These are phyloP conservation scores for Isaurus tuberculatus DNA, from an alignment of 92 coral and sea anemone species.

Conservation along the genomic window DNA sequence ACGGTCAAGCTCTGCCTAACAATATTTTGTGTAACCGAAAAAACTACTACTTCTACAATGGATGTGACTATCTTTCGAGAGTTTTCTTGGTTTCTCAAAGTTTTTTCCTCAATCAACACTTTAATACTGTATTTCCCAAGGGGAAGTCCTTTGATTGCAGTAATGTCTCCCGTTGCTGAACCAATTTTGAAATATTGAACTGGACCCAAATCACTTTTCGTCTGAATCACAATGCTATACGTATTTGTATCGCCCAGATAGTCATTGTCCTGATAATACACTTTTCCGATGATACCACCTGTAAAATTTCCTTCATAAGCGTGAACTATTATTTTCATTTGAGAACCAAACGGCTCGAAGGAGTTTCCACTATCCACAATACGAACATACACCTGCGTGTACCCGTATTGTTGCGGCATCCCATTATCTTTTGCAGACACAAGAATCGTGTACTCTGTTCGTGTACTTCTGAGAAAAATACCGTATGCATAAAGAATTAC, in stretches of 20 bases:
- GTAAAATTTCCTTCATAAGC: constrained; percentile 71
- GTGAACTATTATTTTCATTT: constrained; percentile 78
- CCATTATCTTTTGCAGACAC: constrained; percentile 82
- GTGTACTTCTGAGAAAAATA: constrained; percentile 63
- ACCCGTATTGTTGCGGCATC: constrained; percentile 59
- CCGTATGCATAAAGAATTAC: constrained; percentile 69
- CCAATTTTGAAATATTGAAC: constrained; percentile 73
- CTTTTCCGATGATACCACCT: constrained; percentile 86
- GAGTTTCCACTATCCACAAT: constrained; percentile 73
- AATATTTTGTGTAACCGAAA: constrained; percentile 64
- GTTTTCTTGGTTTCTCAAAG: constrained; percentile 40
- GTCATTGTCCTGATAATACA: constrained; percentile 82
- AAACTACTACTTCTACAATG: constrained; percentile 63
- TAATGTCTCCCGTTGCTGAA: constrained; percentile 73
- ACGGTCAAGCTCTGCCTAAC: constrained; percentile 75
- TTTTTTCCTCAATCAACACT: constrained; percentile 70
- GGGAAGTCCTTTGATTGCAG: constrained; percentile 64
- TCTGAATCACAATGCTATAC: constrained; percentile 63
- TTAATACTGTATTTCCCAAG: constrained; percentile 60
- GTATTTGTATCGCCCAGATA: constrained; percentile 74
- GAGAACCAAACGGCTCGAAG: constrained; percentile 69
- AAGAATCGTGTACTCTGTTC: constrained; percentile 66
- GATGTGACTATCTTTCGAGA: constrained; percentile 71
- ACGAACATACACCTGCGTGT: constrained; percentile 67
- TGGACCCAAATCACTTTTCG: constrained; percentile 18